phyloP scores from a whole-genome alignment of 2,113 vertebrate species.

The Smithornis capensis region DNA sequence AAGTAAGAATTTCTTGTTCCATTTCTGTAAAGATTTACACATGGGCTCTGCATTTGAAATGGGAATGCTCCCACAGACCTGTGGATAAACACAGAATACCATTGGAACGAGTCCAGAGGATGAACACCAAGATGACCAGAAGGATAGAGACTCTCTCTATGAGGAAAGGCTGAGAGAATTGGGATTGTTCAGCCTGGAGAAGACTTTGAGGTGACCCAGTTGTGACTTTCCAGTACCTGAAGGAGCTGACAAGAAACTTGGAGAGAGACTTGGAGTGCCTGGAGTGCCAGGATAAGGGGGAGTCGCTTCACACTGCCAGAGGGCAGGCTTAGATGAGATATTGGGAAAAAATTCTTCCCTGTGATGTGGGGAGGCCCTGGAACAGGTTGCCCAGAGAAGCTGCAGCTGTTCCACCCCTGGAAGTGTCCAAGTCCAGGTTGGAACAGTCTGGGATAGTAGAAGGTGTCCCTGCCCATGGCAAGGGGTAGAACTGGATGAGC shows the following conservation, averaged over 20 bases:
- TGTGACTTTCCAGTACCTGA: background rate
- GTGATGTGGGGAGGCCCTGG: background rate
- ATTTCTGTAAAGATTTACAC: background rate
- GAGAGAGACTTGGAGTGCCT: background rate
- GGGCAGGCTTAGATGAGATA: background rate
- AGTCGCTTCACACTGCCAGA: background rate
- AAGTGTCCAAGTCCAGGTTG: background rate
- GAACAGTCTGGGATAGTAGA: background rate
- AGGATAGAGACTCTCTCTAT: background rate
- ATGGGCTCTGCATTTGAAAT: background rate
- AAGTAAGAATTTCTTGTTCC: background rate
- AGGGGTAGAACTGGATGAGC: background rate
- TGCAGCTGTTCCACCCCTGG: background rate
- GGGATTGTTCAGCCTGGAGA: background rate
- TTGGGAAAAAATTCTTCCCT: background rate
- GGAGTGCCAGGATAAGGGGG: background rate
- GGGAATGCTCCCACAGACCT: accelerated
- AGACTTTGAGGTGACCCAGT: background rate
- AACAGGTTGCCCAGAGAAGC: background rate
- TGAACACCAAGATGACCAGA: background rate
- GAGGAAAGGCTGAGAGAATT: background rate
- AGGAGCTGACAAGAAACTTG: background rate
- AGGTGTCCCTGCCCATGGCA: background rate
- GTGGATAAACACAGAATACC: background rate
- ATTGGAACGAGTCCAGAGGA: background rate